These are phyloP conservation scores for Takifugu ocellatus DNA, from an alignment of 2,797 vertebrate species.

Conservation along the genomic window DNA sequence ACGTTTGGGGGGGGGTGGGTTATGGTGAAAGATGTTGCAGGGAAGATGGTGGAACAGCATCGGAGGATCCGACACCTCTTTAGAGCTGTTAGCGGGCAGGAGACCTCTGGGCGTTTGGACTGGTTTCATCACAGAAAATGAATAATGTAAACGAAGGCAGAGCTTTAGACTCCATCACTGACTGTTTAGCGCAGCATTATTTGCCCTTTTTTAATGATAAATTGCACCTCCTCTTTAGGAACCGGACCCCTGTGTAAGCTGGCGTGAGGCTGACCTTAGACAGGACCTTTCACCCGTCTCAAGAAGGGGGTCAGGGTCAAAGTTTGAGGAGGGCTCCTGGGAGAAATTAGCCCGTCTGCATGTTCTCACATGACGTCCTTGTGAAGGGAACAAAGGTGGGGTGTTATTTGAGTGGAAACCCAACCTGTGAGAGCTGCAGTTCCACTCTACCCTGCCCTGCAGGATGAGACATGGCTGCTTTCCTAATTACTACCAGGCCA, in stretches of 20 bases:
- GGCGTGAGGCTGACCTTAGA: conserved; percentile 27
- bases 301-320: conserved; percentile 50
- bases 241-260: conserved; percentile 32
- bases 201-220: conserved; percentile 13
- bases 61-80: no score
- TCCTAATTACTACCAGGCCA: conserved; percentile 70
- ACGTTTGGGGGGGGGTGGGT: no score
- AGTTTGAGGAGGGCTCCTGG: conserved; percentile 50
- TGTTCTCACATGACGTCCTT: conserved; percentile 55
- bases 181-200: conserved; percentile 19
- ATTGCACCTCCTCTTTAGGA: conserved; percentile 29
- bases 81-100: no score
- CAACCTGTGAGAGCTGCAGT: conserved; percentile 32
- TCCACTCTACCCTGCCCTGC: conserved; percentile 36
- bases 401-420: conserved; percentile 55
- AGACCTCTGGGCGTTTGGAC: no score
- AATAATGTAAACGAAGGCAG: no score
- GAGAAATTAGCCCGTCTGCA: conserved; percentile 56
- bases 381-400: conserved; percentile 23
- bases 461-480: conserved; percentile 37
- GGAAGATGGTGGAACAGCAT: no score
- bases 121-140: conserved; percentile 1
- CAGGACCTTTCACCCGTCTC: conserved; percentile 54
- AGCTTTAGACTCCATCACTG: no score
- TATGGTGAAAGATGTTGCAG: no score